A percentile compares a stretch with the other conserved stretches of the same genome.
These are phyloP conservation scores for Xylocampa areola DNA, from an alignment of 2,888 invertebrate genomes.

Conservation along the genomic window DNA sequence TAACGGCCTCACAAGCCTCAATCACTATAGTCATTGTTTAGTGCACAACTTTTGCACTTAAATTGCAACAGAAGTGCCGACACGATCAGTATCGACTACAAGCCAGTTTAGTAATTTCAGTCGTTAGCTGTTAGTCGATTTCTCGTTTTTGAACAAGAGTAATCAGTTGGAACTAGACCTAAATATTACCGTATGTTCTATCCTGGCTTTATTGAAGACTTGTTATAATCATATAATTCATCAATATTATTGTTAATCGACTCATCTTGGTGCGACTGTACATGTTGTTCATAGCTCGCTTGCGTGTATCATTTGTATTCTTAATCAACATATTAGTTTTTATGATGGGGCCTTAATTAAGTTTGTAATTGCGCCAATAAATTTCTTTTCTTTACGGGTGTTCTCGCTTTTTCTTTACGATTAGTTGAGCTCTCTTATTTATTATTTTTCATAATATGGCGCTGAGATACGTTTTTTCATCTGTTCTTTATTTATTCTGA, in stretches of 20 bases:
- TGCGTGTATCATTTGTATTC: conserved; percentile 36
- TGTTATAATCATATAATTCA: conserved; percentile 34
- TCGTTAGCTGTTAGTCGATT: conserved; percentile 43
- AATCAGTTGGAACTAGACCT: conserved; percentile 40
- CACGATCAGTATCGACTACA: conserved; percentile 33
- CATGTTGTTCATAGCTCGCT: conserved; percentile 5
- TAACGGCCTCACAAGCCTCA: conserved; percentile 21
- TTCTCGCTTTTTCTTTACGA: conserved; percentile 20
- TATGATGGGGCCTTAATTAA: conserved; percentile 33
- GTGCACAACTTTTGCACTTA: conserved; percentile 31
- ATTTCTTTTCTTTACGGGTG: conserved; percentile 14
- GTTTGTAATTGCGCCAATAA: conserved; percentile 41
- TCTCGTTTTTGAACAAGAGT: conserved; percentile 34
- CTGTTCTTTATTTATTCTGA: conserved; percentile 11
- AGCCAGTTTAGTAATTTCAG: conserved; percentile 46
- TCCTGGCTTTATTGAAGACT: conserved; percentile 15
- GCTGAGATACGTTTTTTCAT: conserved; percentile 10
- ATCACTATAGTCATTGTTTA: conserved; percentile 45
- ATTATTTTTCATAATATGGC: conserved; percentile 3
- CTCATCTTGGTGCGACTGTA: conserved; percentile 4
- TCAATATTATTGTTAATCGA: conserved; percentile 36
- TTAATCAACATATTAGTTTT: conserved; percentile 25
- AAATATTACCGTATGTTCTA: conserved; percentile 19
- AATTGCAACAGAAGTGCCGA: conserved; percentile 39
- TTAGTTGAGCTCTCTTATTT: conserved; percentile 8